phyloP scores from a whole-genome alignment of 1,140 invertebrate species.

The Diachasmimorpha longicaudata region DNA sequence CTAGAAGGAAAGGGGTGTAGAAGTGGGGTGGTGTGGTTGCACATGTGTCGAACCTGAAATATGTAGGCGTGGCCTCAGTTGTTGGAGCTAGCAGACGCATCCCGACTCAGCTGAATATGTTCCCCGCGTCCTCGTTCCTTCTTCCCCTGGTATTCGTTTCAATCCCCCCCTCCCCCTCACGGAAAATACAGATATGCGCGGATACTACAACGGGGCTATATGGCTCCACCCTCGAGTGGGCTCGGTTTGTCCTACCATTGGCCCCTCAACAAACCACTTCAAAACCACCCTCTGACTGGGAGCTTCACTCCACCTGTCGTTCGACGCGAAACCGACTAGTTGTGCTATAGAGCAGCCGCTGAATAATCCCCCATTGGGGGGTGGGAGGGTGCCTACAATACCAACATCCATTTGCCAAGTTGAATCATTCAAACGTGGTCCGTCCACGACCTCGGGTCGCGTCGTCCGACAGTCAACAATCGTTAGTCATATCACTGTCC shows the following conservation, averaged over 20 bases:
- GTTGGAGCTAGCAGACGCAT: constrained; percentile 56
- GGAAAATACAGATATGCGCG: constrained; percentile 21
- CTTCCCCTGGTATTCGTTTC: neutral
- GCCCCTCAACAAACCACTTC: constrained; percentile 23
- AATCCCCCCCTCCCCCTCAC: constrained; percentile 6
- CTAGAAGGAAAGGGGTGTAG: constrained; percentile 11
- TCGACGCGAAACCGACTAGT: constrained; percentile 1
- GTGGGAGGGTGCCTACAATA: too few species aligned
- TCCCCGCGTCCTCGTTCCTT: constrained; percentile 45
- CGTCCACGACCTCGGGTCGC: constrained; percentile 28
- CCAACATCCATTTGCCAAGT: constrained; percentile 23
- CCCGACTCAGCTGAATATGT: constrained; percentile 60
- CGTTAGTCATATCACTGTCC: neutral
- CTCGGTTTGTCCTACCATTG: constrained; percentile 49
- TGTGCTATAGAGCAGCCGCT: neutral
- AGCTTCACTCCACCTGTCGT: neutral
- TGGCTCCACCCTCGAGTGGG: constrained; percentile 59
- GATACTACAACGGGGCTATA: neutral
- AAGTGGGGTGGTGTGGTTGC: constrained; percentile 33
- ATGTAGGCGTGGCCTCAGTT: constrained; percentile 61
- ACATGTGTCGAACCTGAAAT: constrained; percentile 65
- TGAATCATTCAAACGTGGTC: constrained; percentile 35
- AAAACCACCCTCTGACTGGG: neutral
- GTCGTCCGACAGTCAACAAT: neutral
- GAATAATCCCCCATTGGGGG: neutral